Percentiles rank a stretch among this genome's conserved stretches.
Conservation (phyloP, 2,888 invertebrate genomes). For the Nephrotoma appendiculata region DNA sequence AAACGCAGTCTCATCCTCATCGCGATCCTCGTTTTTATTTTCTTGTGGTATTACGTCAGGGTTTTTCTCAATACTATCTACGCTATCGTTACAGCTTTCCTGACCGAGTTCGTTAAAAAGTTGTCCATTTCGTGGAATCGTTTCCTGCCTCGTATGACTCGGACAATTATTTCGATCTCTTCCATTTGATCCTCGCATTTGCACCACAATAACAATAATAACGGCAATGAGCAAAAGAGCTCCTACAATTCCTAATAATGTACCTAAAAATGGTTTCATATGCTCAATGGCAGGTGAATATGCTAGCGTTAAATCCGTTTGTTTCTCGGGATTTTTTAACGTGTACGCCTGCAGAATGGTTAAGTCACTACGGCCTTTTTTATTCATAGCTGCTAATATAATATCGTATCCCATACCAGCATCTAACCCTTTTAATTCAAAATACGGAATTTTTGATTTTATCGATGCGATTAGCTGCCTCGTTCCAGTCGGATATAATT, state of each 20-base stretch:
- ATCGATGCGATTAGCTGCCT: slow-evolving; percentile 30
- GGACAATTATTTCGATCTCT: slow-evolving; percentile 32
- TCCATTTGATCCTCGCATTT: slow-evolving; percentile 33
- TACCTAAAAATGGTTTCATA: slow-evolving; percentile 39
- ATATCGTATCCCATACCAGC: slow-evolving; percentile 55
- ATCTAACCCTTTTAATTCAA: slow-evolving; percentile 49
- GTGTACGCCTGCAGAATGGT: slow-evolving; percentile 53
- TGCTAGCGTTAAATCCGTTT: slow-evolving; percentile 36
- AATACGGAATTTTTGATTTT: slow-evolving; percentile 40
- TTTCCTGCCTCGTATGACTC: slow-evolving; percentile 26
- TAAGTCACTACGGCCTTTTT: slow-evolving; percentile 54
- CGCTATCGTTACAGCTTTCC: slow-evolving; percentile 19
- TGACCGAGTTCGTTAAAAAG: slow-evolving; percentile 27
- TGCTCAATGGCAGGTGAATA: slow-evolving; percentile 36
- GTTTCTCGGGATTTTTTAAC: slow-evolving; percentile 55
- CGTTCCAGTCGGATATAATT: slow-evolving; percentile 42
- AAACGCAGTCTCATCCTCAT: slow-evolving; percentile 22
- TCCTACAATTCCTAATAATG: slow-evolving; percentile 37
- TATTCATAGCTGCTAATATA: slow-evolving; percentile 52
- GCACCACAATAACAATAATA: slow-evolving; percentile 36
- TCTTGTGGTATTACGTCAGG: slow-evolving; percentile 29
- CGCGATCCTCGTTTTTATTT: slow-evolving; percentile 24
- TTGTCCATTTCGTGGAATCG: slow-evolving; percentile 26
- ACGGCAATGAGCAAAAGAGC: slow-evolving; percentile 38
- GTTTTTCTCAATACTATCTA: slow-evolving; percentile 33